Evolutionary conservation across 1,140 invertebrate species (phyloP), one percentile per base, ranked within the genome.

Genomic region (Ephestia elutella): DNA sequence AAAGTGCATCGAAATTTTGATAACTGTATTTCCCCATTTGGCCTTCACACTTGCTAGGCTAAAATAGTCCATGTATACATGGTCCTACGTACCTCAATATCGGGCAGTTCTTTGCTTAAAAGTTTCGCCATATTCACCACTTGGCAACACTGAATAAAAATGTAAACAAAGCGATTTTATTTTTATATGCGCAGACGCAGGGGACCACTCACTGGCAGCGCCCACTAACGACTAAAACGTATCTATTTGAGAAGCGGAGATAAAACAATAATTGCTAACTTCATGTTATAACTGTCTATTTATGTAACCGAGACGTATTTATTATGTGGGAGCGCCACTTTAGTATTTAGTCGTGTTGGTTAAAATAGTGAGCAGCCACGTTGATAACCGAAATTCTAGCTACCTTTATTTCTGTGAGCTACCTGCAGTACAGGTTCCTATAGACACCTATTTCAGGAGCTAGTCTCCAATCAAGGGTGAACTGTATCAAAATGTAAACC

Each of bases 71-170:
- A 20, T 11, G 10, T 18, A 25, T 15, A 18, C n/a, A n/a, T n/a
- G n/a, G n/a, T n/a, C 25, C 4, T 35, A 88, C 89, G 90, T 74
- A 93, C 93, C 90, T 94, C 93, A 61, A 94, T 93, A 78, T 94
- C 93, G 18, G 92, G 90, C 30, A 93, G 66, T 68, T 94, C 92
- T 78, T 90, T 91, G 73, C 92, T 93, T 30, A 93, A 66, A 20
- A 90, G 67, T 62, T 89, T 89, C 49, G 89, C 72, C 87, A 89
- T 87, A 60, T 69, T 75, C 54, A 19, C 62, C 30, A 44, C 38
- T 44, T 2, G 13, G 2, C 38, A 15, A 32, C 70, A 61, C 50
- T 38, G 25, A 62, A 57, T 17, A n/a, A 50, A 56, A 20, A 59
- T 48, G 35, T 66, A 18, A 17, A 28, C 38, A 15, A 18, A 30